Conservation (phyloP, 2,888 invertebrate genomes). For the Andrena flavipes region DNA sequence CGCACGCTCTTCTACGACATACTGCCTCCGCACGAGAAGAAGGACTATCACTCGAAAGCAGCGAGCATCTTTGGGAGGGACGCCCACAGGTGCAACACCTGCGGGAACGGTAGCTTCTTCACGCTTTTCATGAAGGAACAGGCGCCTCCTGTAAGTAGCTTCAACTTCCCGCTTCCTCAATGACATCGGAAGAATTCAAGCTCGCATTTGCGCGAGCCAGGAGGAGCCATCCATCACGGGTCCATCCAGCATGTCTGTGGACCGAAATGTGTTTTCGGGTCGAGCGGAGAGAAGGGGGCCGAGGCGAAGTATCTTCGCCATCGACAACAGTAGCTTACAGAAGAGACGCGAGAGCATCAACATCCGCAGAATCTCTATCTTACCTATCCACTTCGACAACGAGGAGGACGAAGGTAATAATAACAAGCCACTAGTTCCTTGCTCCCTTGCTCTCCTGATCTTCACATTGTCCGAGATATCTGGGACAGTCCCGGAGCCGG, state of each 20-base stretch:
- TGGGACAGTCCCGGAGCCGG: too few relatives aligned
- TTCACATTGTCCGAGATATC: too few relatives aligned
- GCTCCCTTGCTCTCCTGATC: too few relatives aligned
- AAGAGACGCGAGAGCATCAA: background rate
- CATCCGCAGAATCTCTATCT: slow-evolving; percentile 38
- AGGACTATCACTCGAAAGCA: slow-evolving; percentile 86
- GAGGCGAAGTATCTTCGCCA: background rate
- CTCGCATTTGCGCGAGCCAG: background rate
- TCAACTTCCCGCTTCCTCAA: background rate
- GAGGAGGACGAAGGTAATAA: background rate
- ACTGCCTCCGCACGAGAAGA: slow-evolving; percentile 86
- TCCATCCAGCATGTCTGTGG: accelerated
- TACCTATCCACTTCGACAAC: slow-evolving; percentile 27
- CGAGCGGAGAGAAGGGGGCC: background rate
- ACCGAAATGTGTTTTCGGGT: background rate
- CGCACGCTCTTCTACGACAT: slow-evolving; percentile 86
- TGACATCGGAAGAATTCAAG: background rate
- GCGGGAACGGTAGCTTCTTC: slow-evolving; percentile 79
- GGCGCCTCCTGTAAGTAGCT: background rate
- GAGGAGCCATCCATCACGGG: accelerated
- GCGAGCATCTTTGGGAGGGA: slow-evolving; percentile 86
- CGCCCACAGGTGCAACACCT: slow-evolving; percentile 86
- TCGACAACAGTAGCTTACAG: accelerated
- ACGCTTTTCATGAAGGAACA: background rate
- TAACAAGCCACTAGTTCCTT: too few relatives aligned